Percentiles rank a stretch among this genome's conserved stretches.
These are phyloP conservation scores for Fregata magnificens DNA, from an alignment of 2,113 vertebrate species.

Conservation along the genomic window DNA sequence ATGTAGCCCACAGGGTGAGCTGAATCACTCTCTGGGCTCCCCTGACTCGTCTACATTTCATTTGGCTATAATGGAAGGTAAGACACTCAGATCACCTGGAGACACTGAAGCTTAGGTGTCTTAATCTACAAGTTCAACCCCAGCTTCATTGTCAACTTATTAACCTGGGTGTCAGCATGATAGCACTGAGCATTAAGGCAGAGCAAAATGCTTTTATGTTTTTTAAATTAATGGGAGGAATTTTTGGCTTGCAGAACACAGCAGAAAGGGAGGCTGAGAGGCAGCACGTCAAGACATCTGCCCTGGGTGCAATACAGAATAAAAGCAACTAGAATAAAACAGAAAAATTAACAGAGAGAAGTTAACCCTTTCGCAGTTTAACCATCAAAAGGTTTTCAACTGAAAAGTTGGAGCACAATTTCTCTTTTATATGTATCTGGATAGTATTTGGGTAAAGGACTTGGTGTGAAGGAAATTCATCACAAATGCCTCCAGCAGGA, in stretches of 20 bases:
- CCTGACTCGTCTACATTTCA: neutral
- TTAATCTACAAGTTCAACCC: neutral
- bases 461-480: neutral
- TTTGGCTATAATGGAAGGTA: neutral
- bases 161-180: neutral
- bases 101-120: neutral
- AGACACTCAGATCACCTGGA: neutral
- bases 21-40: neutral
- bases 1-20: neutral
- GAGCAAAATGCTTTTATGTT: neutral
- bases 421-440: neutral
- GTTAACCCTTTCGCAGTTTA: neutral
- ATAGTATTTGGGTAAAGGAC: neutral
- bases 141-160: neutral
- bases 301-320: neutral
- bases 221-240: neutral
- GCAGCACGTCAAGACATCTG: neutral
- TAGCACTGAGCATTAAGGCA: neutral
- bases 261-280: neutral
- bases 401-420: neutral
- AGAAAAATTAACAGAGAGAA: neutral
- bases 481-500: neutral
- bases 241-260: neutral
- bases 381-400: neutral
- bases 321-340: neutral